phyloP scores from a whole-genome alignment of 2,113 vertebrate species.

The Siniperca chuatsi region DNA sequence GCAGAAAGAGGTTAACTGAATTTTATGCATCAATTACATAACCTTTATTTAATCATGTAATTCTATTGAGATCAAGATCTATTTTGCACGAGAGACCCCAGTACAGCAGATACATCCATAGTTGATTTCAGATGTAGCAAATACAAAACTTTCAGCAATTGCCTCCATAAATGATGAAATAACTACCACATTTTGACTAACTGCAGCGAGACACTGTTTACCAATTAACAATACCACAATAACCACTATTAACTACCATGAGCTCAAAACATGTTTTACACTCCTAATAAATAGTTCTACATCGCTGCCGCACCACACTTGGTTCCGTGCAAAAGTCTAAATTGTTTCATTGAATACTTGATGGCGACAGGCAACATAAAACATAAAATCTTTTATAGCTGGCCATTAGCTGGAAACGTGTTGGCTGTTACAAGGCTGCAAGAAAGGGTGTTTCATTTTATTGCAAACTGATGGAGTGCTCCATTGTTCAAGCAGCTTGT shows the following conservation, averaged over 20 bases:
- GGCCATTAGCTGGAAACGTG: conserved; percentile 58
- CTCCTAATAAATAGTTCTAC: conserved; percentile 52
- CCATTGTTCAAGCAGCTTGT: conserved; percentile 39
- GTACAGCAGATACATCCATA: neutral
- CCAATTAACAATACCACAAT: conserved; percentile 31
- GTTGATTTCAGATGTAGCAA: neutral
- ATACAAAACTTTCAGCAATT: neutral
- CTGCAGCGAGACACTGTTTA: conserved; percentile 34
- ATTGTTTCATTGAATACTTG: conserved; percentile 43
- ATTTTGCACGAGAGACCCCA: neutral
- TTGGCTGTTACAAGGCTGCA: conserved; percentile 25
- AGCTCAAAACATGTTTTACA: conserved; percentile 61
- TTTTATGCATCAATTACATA: neutral
- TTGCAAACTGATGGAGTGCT: conserved; percentile 39
- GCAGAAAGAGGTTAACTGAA: neutral
- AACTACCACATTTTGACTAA: neutral
- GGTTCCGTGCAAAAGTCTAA: conserved; percentile 48
- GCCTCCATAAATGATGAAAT: neutral
- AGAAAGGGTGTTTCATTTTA: conserved; percentile 55
- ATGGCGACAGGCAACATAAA: conserved; percentile 51
- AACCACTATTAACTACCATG: conserved; percentile 50
- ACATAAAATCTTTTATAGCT: conserved; percentile 61
- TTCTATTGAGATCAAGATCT: neutral
- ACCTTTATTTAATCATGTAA: neutral
- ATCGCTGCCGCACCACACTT: conserved; percentile 16